Percentiles rank a stretch among this genome's conserved stretches.
These are phyloP conservation scores for Platygyra sinensis DNA, from an alignment of 64 coral and sea anemone genomes.

Conservation along the genomic window DNA sequence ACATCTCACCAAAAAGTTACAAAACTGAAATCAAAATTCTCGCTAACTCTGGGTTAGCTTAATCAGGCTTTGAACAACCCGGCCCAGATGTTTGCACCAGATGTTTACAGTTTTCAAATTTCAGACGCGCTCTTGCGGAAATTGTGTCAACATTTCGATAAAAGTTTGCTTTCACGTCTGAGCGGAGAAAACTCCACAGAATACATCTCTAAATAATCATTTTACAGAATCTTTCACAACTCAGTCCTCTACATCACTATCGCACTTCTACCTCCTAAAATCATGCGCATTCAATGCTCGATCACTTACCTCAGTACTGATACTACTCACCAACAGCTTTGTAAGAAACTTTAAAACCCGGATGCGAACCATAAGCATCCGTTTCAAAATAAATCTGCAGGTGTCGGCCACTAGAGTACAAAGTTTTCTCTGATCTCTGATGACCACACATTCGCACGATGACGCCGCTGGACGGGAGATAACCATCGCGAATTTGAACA, in stretches of 20 bases:
- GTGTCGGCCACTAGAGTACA: conserved; percentile 9
- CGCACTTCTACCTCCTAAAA: background rate
- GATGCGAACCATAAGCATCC: background rate
- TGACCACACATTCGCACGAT: conserved; percentile 33
- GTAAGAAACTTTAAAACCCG: background rate
- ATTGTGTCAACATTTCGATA: no score
- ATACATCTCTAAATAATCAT: no score
- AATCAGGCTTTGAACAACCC: no score
- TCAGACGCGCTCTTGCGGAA: no score
- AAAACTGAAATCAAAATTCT: no score
- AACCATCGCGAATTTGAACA: conserved; percentile 34
- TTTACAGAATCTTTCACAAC: background rate
- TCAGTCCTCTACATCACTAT: background rate
- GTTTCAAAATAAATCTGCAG: conserved; percentile 23
- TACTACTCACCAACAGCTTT: conserved; percentile 10
- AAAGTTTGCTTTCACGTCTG: no score
- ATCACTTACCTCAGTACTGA: background rate
- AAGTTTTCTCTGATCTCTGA: background rate
- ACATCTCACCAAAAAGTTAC: no score
- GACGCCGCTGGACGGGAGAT: background rate
- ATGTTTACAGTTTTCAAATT: no score
- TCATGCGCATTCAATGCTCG: background rate
- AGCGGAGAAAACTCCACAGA: no score
- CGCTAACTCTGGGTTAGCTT: no score
- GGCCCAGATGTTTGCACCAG: no score